phyloP scores from a whole-genome alignment of 2,888 invertebrate genomes.

The Xanthia togata region DNA sequence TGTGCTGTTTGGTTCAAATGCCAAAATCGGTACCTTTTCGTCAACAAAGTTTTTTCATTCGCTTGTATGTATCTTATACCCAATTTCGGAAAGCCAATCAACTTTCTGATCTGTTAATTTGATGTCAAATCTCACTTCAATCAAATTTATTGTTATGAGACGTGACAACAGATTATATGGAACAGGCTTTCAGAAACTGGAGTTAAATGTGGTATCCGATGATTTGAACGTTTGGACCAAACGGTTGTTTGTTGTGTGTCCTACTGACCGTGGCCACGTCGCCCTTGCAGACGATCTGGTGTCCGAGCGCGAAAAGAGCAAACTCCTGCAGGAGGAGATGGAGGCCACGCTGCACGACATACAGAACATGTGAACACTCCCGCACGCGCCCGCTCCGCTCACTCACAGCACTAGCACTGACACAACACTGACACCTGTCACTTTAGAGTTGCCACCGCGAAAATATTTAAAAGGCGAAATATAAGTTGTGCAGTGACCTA shows the following conservation, averaged over 20 bases:
- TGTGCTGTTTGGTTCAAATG: constrained; percentile 76
- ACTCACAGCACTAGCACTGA: constrained; percentile 61
- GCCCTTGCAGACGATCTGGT: constrained; percentile 97
- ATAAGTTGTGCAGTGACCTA: constrained; percentile 51
- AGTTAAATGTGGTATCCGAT: constrained; percentile 1
- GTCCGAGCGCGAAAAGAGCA: constrained; percentile 98
- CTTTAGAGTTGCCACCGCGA: constrained; percentile 61
- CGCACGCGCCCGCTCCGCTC: constrained; percentile 70
- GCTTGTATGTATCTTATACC: background rate
- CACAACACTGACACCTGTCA: constrained; percentile 60
- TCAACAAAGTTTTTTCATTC: background rate
- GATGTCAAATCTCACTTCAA: background rate
- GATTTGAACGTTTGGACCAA: constrained; percentile 70
- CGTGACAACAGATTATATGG: background rate
- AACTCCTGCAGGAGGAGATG: constrained; percentile 99
- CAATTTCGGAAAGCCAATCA: background rate
- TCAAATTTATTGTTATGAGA: background rate
- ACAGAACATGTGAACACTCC: constrained; percentile 97
- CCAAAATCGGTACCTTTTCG: constrained; percentile 18
- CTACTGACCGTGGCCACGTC: constrained; percentile 87
- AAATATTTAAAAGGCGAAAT: constrained; percentile 57
- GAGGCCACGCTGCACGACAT: constrained; percentile 99
- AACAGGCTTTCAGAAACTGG: background rate
- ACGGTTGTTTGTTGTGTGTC: constrained; percentile 81
- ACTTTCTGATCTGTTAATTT: background rate